Evolutionary conservation across 2,113 vertebrate genomes (phyloP).

Genomic region (Eurypyga helias): DNA sequence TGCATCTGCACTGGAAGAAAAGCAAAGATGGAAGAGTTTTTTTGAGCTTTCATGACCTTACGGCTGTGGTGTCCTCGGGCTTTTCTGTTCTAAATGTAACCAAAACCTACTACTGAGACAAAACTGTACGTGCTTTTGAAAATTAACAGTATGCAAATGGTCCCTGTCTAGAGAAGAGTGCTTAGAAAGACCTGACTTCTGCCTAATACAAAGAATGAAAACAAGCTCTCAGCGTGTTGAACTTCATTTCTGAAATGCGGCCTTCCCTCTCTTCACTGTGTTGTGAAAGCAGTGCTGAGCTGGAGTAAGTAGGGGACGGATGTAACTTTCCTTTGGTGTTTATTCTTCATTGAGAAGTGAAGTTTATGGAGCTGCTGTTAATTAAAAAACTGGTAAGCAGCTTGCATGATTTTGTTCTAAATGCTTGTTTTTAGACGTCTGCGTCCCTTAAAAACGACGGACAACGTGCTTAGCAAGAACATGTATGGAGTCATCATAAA

Average conservation of each 20-base stretch:
- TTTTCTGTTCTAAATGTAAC: not conserved
- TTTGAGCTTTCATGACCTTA: fast-evolving
- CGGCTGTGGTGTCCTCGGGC: not conserved
- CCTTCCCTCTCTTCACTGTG: not conserved
- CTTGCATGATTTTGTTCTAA: not conserved
- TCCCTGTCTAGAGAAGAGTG: not conserved
- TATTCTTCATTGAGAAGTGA: not conserved
- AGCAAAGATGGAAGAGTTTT: not conserved
- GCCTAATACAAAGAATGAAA: not conserved
- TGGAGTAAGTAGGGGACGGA: not conserved
- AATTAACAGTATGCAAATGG: not conserved
- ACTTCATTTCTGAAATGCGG: not conserved
- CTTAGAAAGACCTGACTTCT: not conserved
- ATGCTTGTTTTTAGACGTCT: not conserved
- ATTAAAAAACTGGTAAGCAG: not conserved
- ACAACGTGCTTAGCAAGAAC: not conserved
- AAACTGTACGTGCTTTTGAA: not conserved
- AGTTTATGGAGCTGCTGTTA: not conserved
- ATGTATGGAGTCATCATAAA: not conserved
- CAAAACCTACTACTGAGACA: not conserved
- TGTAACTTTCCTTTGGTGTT: not conserved
- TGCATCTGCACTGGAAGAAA: not conserved
- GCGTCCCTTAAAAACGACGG: too few relatives aligned
- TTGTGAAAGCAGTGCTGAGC: not conserved
- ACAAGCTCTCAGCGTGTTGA: not conserved